Evolutionary conservation across 1,140 invertebrate species (phyloP), one percentile per base, ranked within the genome.

Genomic region (Zaprionus ghesquierei): DNA sequence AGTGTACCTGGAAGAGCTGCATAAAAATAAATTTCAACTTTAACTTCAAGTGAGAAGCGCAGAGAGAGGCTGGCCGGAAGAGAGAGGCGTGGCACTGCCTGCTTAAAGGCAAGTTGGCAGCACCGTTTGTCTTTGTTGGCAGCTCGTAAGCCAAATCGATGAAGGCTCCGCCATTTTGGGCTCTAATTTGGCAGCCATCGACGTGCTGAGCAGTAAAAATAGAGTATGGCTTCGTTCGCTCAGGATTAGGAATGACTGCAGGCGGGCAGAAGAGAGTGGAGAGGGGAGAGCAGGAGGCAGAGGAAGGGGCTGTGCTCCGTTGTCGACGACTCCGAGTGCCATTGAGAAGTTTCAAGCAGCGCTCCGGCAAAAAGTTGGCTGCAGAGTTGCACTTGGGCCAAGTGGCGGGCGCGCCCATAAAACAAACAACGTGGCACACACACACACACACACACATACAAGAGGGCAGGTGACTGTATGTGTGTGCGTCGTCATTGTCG

Each of bases 101-200:
- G 49, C 29, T 66, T 59, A 44, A 71, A 53, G 56, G 25, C 54
- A 15, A 66, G 69, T 72, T 72, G 69, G 69, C 69, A 72, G 63
- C 69, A 10, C 44, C 62, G 55, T 68, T 68, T 68, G 64, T 60
- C 55, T 68, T 50, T 65, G 51, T 54, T 65, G 62, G 31, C 25
- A 27, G 23, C 18, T 22, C 51, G 51, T 54, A 70, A 71, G 71
- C 70, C 70, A 69, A 74, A 77, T 73, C 74, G 74, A 74, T 77
- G 58, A 68, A 74, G 71, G 69, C 69, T 15, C 13, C 50, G 54
- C 55, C 69, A 55, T 78, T 78, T 63, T 1, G 63, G 68, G 68
- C 75, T 87, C 78, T 85, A 85, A 85, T 85, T 85, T 85, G 81
- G 82, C 81, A 85, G 75, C 66, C 82, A 87, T 81, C 81, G 62